phyloP scores from a whole-genome alignment of 2,113 vertebrate genomes.

The Archilochus colubris region DNA sequence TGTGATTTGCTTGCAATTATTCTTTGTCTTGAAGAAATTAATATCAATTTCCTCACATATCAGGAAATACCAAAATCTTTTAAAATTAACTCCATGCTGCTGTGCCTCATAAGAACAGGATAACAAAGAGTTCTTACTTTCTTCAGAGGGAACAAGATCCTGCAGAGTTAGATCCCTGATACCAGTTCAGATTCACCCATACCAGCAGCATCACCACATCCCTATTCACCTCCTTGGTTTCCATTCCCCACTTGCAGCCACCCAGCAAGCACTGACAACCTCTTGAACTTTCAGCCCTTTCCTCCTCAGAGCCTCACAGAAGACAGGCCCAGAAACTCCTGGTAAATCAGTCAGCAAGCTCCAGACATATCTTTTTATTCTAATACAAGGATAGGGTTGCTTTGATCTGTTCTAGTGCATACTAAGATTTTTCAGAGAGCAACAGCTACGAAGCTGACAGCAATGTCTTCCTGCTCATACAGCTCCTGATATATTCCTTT shows the following conservation, averaged over 20 bases:
- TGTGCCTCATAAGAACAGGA: background rate
- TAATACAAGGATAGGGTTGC: background rate
- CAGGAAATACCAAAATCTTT: background rate
- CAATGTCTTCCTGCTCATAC: background rate
- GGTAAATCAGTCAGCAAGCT: background rate
- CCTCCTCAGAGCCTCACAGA: background rate
- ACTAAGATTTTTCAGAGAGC: conserved; percentile 2
- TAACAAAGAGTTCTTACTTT: background rate
- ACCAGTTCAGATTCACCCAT: background rate
- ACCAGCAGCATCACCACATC: background rate
- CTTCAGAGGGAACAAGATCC: background rate
- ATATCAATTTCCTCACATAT: background rate
- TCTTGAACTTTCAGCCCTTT: background rate
- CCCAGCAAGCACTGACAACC: background rate
- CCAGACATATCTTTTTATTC: background rate
- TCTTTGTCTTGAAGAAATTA: background rate
- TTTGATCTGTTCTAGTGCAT: background rate
- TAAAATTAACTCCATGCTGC: background rate
- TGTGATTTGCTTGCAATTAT: background rate
- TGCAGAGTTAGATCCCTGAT: background rate
- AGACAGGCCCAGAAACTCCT: background rate
- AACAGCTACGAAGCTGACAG: background rate
- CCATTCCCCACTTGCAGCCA: background rate
- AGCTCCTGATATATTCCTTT: conserved; percentile 8
- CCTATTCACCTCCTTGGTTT: background rate